These are phyloP conservation scores for Clarias magur DNA, from an alignment of 2,113 vertebrate genomes.

Conservation along the genomic window DNA sequence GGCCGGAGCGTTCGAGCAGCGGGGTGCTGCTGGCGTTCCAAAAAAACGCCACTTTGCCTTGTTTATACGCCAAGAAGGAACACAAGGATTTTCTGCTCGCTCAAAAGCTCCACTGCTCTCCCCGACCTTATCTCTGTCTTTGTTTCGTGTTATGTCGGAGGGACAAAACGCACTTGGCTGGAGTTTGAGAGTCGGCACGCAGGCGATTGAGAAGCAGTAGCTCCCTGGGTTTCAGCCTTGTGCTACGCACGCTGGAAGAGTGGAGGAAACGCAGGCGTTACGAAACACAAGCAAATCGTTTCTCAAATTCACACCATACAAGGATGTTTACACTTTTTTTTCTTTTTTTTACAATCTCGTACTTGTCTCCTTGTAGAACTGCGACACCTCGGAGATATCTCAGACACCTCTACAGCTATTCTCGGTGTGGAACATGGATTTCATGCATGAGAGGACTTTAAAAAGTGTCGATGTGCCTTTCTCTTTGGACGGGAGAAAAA, in stretches of 20 bases:
- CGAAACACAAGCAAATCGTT: slow-evolving; percentile 25
- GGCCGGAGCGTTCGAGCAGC: slow-evolving; percentile 49
- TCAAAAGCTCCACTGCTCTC: slow-evolving; percentile 27
- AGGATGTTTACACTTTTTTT: slow-evolving; percentile 19
- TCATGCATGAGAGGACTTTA: slow-evolving; percentile 47
- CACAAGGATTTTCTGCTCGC: slow-evolving; percentile 30
- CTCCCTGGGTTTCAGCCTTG: slow-evolving; percentile 6
- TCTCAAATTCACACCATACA: slow-evolving; percentile 22
- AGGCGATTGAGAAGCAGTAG: neutral
- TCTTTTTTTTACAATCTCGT: slow-evolving; percentile 11
- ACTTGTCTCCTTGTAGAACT: slow-evolving; percentile 1
- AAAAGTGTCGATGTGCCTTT: slow-evolving; percentile 42
- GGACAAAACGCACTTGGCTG: slow-evolving; percentile 32
- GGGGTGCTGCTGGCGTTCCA: slow-evolving; percentile 52
- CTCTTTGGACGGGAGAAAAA: slow-evolving; percentile 20
- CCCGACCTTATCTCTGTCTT: slow-evolving; percentile 28
- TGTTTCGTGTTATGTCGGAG: slow-evolving; percentile 32
- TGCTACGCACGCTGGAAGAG: neutral
- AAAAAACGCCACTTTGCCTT: slow-evolving; percentile 39
- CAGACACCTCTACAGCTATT: slow-evolving; percentile 15
- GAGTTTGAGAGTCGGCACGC: neutral
- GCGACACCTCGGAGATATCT: slow-evolving; percentile 37
- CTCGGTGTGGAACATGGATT: slow-evolving; percentile 40
- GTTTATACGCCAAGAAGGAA: slow-evolving; percentile 45
- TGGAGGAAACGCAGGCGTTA: slow-evolving; percentile 3